Evolutionary conservation across 1,140 invertebrate genomes (phyloP), one percentile per base, ranked within the genome.

Genomic region (Amyelois transitella): DNA sequence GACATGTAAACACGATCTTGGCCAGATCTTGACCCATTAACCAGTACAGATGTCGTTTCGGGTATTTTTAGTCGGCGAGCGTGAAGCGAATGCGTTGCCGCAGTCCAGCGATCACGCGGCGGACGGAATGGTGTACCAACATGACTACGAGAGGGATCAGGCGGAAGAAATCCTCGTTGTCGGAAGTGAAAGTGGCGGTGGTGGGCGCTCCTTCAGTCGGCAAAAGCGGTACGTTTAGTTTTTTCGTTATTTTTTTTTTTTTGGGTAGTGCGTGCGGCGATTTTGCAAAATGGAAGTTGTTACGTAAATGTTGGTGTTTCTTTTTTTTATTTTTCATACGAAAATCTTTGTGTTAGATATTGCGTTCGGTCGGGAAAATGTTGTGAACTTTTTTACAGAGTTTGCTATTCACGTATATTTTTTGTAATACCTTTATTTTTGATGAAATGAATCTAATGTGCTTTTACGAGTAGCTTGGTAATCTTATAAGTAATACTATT

Each of bases 161-260:
- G 60, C 90, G 95, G 62, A 97, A 97, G 89, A 97, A 97, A 86
- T 96, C 95, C 14, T 94, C 95, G 51, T 87, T 97, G 18, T 93
- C 94, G 55, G 96, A 97, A 90, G 94, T 97, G 53, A 96, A 96
- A 89, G 93, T 97, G 47, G 95, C 94, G 17, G 94, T 97, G 52
- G 89, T 97, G 59, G 96, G 96, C 53, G 94, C 94, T 38, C 94
- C 95, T 5, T 93, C 93, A 54, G 96, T 96, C 53, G 96, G 96
- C 43, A 97, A 97, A 90, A 96, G 94, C 75, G 96, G 96, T 96
- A 90, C 90, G 92, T 90, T 62, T 47, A n/a, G n/a, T n/a, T n/a
- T n/a, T n/a, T n/a, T n/a, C n/a, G n/a, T n/a, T n/a, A n/a, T n/a
- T 14, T 14, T n/a, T 38, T 38, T 38, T 14, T 1, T 14, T 38